Base-by-base conservation (phyloP, 2,113 vertebrate species). In the Poeciliopsis turrubarensis region DNA sequence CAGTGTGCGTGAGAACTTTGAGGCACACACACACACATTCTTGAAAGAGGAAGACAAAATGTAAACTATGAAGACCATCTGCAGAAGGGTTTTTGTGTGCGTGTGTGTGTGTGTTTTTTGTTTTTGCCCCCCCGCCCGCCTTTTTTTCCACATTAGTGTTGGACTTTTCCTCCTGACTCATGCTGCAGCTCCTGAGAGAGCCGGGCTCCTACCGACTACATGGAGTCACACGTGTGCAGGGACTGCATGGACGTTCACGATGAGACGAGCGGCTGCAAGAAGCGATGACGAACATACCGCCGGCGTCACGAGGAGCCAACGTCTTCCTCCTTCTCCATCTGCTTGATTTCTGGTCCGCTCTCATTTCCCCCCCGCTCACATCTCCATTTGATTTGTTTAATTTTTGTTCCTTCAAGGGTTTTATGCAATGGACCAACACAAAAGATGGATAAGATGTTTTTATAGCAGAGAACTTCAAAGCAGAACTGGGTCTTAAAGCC, bases 1-100 rank as follows among this genome's bases (percentile, higher is more conserved):
- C 86, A 88, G 77, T 80, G 83, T 87, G 89, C 87, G 88, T 80
- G 81, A 87, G 82, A 89, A 81, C 80, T 60, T 29, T 68, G 73
- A 88, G 47, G 5, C 39, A 9, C 22, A 44, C 6, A 37, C 32
- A 32, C 34, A 41, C 62, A 64, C 15, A 19, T 3, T 11, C 7
- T 54, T 72, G 72, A 78, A 75, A 44, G 44, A 75, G 67, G 60
- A 81, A 86, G 71, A 75, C 71, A 11, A 79, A 90, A 91, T 87
- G 82, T 87, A 89, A 90, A 88, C 69, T 79, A 78, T 75, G 76
- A 80, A 62, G 69, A 88, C 32, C 37, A 68, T 73, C 72, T 73
- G 77, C 74, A 76, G 77, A 15, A 39, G 57, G 17, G 62, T 77
- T 10, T 25, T 31, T 39, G 0, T 19, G 7, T 34, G 32, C 8